Conservation (phyloP, 2,113 vertebrate species). For the Lophotis ruficrista region DNA sequence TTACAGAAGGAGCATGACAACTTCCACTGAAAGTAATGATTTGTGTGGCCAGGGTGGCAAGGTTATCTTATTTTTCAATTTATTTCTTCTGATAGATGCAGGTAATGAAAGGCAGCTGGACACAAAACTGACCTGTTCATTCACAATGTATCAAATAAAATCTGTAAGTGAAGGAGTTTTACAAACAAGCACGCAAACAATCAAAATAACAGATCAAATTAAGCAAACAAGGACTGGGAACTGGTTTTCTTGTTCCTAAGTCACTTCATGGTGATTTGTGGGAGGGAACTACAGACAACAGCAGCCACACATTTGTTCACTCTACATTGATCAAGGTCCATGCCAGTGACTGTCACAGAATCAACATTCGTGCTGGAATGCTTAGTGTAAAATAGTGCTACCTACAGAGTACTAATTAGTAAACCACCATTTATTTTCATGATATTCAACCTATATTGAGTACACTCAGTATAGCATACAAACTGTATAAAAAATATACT, state of each 20-base stretch:
- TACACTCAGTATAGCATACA: not conserved
- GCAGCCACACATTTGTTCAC: not conserved
- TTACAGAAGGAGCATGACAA: not conserved
- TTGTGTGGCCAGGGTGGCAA: not conserved
- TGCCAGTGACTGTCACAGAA: not conserved
- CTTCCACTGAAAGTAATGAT: not conserved
- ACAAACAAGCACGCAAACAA: not conserved
- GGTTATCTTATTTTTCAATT: not conserved
- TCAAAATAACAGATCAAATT: not conserved
- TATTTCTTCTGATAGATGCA: not conserved
- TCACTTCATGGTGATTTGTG: not conserved
- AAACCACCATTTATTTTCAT: not conserved
- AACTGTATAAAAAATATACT: not conserved
- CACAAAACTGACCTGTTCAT: not conserved
- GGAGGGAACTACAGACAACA: not conserved
- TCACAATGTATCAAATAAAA: not conserved
- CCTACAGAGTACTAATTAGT: not conserved
- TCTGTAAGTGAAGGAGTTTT: not conserved
- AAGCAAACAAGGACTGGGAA: not conserved
- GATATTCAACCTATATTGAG: not conserved
- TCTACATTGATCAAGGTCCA: not conserved
- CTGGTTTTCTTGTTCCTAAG: not conserved
- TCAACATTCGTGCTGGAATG: not conserved
- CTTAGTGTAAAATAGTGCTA: not conserved
- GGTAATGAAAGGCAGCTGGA: not conserved